These are phyloP conservation scores for Aldrovandia affinis DNA, from an alignment of 2,797 vertebrate genomes.

Conservation along the genomic window DNA sequence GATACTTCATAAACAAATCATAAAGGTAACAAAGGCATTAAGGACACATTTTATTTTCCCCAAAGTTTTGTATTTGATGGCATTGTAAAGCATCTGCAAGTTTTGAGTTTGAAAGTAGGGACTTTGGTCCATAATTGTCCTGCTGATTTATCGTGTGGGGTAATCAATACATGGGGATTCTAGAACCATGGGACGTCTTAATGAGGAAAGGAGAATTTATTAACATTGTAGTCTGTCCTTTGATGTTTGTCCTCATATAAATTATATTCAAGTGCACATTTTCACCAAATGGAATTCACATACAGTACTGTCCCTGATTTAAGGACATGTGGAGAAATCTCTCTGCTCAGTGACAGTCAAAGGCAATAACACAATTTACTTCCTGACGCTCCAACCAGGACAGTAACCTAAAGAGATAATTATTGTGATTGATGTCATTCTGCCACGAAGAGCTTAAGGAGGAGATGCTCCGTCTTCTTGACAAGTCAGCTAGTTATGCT, in stretches of 20 bases:
- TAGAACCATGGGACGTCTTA: not conserved
- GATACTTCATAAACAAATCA: not conserved
- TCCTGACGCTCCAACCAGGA: slow-evolving; percentile 17
- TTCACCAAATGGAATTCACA: not conserved
- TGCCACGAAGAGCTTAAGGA: slow-evolving; percentile 2
- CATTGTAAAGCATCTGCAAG: too few species aligned
- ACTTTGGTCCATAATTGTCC: not conserved
- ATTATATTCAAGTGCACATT: not conserved
- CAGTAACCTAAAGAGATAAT: slow-evolving; percentile 44
- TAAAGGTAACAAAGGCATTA: not conserved
- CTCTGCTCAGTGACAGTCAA: slow-evolving; percentile 29
- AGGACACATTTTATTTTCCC: not conserved
- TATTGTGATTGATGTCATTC: slow-evolving; percentile 40
- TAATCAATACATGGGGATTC: not conserved
- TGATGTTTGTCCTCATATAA: not conserved
- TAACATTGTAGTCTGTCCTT: not conserved
- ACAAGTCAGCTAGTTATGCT: slow-evolving; percentile 31
- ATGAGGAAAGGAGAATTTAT: not conserved
- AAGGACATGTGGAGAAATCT: slow-evolving; percentile 23
- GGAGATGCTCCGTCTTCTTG: slow-evolving; percentile 32
- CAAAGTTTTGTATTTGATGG: too few species aligned
- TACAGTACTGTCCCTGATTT: not conserved
- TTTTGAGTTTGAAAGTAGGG: too few species aligned
- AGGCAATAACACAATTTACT: slow-evolving; percentile 15
- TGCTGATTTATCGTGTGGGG: not conserved